phyloP scores from a whole-genome alignment of 2,113 vertebrate species.

The Glaucomys volans region DNA sequence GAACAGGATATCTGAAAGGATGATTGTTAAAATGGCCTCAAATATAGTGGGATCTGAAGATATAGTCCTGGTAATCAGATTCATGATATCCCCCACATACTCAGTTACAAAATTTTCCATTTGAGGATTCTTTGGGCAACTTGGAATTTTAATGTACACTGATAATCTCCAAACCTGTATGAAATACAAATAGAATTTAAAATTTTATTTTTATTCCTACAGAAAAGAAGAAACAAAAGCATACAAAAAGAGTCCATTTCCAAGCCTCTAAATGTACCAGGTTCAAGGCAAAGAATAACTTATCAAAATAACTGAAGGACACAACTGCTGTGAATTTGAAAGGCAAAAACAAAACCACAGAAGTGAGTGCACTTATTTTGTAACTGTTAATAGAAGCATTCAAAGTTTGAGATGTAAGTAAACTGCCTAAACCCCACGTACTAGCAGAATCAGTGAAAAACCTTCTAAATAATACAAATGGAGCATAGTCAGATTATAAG shows the following conservation, averaged over 20 bases:
- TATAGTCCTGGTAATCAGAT: neutral
- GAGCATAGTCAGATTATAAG: neutral
- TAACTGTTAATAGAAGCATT: neutral
- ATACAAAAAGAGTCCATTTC: neutral
- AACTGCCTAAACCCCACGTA: neutral
- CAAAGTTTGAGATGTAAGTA: conserved; percentile 21
- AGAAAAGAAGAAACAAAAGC: conserved; percentile 24
- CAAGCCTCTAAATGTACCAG: neutral
- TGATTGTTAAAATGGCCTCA: neutral
- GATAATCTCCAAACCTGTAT: conserved; percentile 22
- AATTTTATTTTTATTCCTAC: conserved; percentile 60
- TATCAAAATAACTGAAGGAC: neutral
- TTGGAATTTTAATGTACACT: neutral
- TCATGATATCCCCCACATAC: neutral
- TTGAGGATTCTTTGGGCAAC: neutral
- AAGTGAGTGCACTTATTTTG: conserved; percentile 41
- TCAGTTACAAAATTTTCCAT: neutral
- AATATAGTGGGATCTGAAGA: neutral
- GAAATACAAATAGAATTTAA: neutral
- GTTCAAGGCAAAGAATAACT: neutral
- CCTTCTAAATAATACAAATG: neutral
- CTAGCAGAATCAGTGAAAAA: neutral
- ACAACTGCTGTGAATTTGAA: neutral
- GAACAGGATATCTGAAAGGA: neutral
- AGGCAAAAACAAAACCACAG: conserved; percentile 1